phyloP scores from a whole-genome alignment of 2,797 vertebrate species.

The Streptopelia turtur region DNA sequence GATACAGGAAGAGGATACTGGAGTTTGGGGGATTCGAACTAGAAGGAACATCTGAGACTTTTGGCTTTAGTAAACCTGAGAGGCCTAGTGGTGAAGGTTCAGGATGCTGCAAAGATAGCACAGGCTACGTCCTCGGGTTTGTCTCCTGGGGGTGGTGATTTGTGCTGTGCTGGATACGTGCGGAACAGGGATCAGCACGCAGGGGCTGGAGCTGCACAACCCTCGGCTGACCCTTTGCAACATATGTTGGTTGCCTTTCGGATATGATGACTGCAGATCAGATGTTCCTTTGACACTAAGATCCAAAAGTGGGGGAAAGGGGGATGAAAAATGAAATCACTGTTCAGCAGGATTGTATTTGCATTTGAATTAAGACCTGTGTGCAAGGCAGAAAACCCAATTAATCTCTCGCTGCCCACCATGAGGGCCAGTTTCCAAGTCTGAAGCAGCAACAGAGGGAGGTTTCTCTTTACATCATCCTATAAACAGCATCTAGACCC shows the following conservation, averaged over 20 bases:
- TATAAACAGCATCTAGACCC: not conserved
- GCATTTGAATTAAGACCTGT: not conserved
- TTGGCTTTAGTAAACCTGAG: not conserved
- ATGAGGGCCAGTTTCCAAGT: not conserved
- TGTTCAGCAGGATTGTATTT: not conserved
- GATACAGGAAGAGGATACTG: not conserved
- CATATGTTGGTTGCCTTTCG: constrained; percentile 2
- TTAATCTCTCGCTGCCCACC: not conserved
- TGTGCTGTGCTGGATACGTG: not conserved
- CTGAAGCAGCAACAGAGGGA: not conserved
- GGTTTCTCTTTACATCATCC: constrained; percentile 38
- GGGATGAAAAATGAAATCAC: constrained; percentile 1
- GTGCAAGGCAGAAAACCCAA: not conserved
- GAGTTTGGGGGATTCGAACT: not conserved
- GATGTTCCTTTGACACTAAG: not conserved
- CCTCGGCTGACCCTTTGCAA: constrained; percentile 42
- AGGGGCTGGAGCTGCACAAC: constrained; percentile 20
- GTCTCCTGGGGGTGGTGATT: not conserved
- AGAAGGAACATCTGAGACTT: not conserved
- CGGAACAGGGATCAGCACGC: not conserved
- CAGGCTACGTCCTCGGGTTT: not conserved
- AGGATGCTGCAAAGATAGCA: not conserved
- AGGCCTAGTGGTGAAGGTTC: not conserved
- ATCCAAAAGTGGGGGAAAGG: not conserved
- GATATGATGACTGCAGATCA: constrained; percentile 5